phyloP scores from a whole-genome alignment of 2,113 vertebrate species.

The Nerophis lumbriciformis region DNA sequence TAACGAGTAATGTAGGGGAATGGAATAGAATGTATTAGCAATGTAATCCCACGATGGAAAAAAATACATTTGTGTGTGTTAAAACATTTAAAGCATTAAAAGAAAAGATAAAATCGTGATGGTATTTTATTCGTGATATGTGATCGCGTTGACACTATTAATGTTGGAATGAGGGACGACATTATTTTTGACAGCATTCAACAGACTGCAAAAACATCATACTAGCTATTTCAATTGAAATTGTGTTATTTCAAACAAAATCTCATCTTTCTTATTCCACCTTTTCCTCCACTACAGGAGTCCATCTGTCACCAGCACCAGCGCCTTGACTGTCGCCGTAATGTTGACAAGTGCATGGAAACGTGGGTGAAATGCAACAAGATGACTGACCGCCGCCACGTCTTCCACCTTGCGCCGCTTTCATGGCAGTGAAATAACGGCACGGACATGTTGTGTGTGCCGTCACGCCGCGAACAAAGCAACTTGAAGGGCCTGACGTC shows the following conservation, averaged over 20 bases:
- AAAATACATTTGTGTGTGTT: too few species aligned
- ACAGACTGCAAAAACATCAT: too few species aligned
- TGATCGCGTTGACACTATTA: too few species aligned
- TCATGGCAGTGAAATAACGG: neutral
- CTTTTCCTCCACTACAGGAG: neutral
- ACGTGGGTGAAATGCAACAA: neutral
- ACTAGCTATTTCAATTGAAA: too few species aligned
- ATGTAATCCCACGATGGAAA: too few species aligned
- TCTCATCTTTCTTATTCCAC: neutral
- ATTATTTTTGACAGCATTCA: too few species aligned
- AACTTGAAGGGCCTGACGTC: constrained; percentile 47
- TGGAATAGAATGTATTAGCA: neutral
- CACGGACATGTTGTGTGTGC: neutral
- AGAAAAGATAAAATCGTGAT: too few species aligned
- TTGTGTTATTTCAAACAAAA: neutral
- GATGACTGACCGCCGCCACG: neutral
- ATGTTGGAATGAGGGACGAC: too few species aligned
- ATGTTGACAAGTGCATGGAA: neutral
- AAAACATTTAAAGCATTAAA: too few species aligned
- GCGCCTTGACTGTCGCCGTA: neutral
- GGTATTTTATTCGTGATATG: too few species aligned
- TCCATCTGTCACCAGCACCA: neutral
- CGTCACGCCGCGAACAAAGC: constrained; percentile 34
- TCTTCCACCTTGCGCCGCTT: neutral
- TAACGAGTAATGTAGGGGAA: neutral